A percentile compares a stretch with the other conserved stretches of the same genome.
Conservation (phyloP, 2,888 invertebrate species). For the Synanthedon andrenaeformis region DNA sequence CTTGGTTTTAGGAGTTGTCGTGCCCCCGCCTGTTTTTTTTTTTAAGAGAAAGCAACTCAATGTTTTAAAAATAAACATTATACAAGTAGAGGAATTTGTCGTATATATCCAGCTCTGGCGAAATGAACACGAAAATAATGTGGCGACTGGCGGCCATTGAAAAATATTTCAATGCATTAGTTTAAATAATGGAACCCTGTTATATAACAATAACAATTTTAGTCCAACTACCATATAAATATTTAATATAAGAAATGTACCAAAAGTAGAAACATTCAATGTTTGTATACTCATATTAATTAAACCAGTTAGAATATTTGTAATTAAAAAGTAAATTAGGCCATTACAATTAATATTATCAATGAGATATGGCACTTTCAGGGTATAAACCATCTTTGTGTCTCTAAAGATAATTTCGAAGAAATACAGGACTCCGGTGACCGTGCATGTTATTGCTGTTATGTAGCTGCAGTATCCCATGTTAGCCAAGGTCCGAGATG, state of each 20-base stretch:
- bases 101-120: no score
- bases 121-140: no score
- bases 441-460: constrained; percentile 72
- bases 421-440: constrained; percentile 67
- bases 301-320: constrained; percentile 87
- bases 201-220: no score
- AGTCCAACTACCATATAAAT: constrained; percentile 64
- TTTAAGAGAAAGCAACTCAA: no score
- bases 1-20: no score
- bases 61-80: no score
- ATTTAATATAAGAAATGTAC: constrained; percentile 66
- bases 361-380: constrained; percentile 68
- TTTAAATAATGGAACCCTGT: no score
- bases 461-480: constrained; percentile 84
- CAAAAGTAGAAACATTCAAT: constrained; percentile 39
- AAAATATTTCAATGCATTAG: no score
- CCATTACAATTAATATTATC: constrained; percentile 85
- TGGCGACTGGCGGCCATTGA: no score
- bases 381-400: constrained; percentile 15
- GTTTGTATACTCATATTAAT: constrained; percentile 82
- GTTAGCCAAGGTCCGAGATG: constrained; percentile 88
- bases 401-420: constrained; percentile 60
- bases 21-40: no score
- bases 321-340: constrained; percentile 83
- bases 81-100: no score